These are phyloP conservation scores for Phalacrocorax aristotelis DNA, from an alignment of 2,113 vertebrate genomes.

Conservation along the genomic window DNA sequence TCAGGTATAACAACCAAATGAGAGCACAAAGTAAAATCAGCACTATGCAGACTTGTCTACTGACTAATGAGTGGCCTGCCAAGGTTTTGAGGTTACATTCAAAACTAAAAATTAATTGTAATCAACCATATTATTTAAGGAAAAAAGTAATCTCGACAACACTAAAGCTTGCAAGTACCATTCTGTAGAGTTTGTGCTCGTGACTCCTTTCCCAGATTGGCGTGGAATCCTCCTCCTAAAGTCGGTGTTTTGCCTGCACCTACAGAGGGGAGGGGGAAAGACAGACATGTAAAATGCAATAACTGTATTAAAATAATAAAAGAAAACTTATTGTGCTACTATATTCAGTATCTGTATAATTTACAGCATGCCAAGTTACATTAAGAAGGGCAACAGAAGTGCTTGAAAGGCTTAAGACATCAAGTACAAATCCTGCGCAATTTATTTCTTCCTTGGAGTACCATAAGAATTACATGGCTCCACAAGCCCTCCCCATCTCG, in stretches of 20 bases:
- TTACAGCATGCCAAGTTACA: background rate
- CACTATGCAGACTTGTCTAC: background rate
- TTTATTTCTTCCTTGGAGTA: background rate
- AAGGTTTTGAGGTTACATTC: constrained; percentile 22
- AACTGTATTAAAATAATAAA: background rate
- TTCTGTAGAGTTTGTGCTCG: constrained; percentile 90
- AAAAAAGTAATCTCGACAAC: background rate
- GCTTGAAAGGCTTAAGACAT: background rate
- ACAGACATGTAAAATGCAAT: background rate
- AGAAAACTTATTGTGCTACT: background rate
- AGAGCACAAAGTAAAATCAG: constrained; percentile 6
- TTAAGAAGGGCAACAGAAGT: background rate
- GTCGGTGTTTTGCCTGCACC: constrained; percentile 79
- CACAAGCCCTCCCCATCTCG: background rate
- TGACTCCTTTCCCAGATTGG: constrained; percentile 87
- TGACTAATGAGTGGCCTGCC: background rate
- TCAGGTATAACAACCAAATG: background rate
- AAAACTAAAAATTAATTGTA: background rate
- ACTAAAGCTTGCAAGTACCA: constrained; percentile 73
- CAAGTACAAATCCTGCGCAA: background rate
- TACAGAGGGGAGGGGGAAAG: background rate
- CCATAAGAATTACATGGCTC: background rate
- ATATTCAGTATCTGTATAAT: background rate
- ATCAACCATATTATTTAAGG: background rate
- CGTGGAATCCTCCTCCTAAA: constrained; percentile 84